Evolutionary conservation across 1,140 invertebrate species (phyloP).

Genomic region (Drosophila rhopaloa): DNA sequence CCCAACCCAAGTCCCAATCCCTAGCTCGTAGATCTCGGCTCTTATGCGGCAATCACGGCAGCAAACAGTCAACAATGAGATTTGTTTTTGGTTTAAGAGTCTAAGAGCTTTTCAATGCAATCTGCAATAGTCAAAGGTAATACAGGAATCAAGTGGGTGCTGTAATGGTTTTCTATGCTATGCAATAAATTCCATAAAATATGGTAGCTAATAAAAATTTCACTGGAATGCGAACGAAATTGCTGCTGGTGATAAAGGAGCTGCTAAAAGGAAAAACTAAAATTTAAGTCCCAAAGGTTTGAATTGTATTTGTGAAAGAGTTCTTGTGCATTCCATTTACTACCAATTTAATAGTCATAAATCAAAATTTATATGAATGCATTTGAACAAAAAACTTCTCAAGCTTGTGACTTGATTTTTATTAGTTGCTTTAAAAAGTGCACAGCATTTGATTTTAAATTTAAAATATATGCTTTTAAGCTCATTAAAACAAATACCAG

Average conservation of each 20-base stretch:
- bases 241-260: neutral
- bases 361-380: too few species aligned
- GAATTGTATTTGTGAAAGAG: too few species aligned
- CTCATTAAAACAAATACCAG: too few species aligned
- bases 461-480: too few species aligned
- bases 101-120: slow-evolving; percentile 53
- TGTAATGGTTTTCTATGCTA: slow-evolving; percentile 38
- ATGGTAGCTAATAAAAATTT: slow-evolving; percentile 33
- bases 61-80: slow-evolving; percentile 75
- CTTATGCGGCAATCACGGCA: slow-evolving; percentile 74
- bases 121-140: slow-evolving; percentile 43
- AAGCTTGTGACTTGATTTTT: too few species aligned
- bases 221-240: slow-evolving; percentile 5
- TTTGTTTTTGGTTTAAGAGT: slow-evolving; percentile 64
- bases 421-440: too few species aligned
- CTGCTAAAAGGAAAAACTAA: neutral
- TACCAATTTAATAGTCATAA: too few species aligned
- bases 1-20: slow-evolving; percentile 1
- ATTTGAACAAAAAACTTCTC: too few species aligned
- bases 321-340: too few species aligned
- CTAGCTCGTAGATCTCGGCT: slow-evolving; percentile 63
- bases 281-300: neutral
- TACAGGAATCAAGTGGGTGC: slow-evolving; percentile 34
- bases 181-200: slow-evolving; percentile 39
- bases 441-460: too few species aligned